Conservation (phyloP, 2,113 vertebrate genomes). For the Dicerorhinus sumatrensis region DNA sequence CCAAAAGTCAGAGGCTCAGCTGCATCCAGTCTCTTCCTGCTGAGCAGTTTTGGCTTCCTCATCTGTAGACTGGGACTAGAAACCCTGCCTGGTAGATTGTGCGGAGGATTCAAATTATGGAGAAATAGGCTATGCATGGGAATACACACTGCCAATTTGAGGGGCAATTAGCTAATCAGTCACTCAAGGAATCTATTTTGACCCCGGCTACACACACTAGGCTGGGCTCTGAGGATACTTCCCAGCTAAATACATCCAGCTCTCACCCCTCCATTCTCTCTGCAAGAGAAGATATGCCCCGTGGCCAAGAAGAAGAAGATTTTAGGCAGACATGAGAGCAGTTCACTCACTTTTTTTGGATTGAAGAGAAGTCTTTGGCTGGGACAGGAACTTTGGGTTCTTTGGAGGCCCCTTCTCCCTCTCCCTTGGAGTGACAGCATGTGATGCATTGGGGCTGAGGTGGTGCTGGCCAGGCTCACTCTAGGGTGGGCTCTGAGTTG, state of each 20-base stretch:
- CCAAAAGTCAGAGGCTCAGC: not conserved
- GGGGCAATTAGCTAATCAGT: not conserved
- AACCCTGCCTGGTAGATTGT: not conserved
- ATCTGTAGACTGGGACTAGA: not conserved
- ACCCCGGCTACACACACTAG: slow-evolving; percentile 6
- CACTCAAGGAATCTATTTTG: not conserved
- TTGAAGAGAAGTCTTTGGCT: not conserved
- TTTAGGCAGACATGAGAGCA: not conserved
- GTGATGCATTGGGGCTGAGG: not conserved
- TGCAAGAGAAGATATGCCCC: not conserved
- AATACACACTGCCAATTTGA: not conserved
- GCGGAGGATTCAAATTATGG: not conserved
- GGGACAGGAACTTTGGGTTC: not conserved
- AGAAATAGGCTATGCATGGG: not conserved
- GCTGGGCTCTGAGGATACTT: not conserved
- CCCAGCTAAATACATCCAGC: not conserved
- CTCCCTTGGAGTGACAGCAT: not conserved
- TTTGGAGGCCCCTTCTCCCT: not conserved
- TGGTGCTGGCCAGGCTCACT: not conserved
- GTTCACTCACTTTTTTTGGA: not conserved
- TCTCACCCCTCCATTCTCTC: not conserved
- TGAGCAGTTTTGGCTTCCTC: not conserved
- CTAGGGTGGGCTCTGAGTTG: not conserved
- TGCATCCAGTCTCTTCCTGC: not conserved
- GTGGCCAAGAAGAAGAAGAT: not conserved